These are phyloP conservation scores for Xenopus tropicalis DNA, from an alignment of 2,113 vertebrate species.

Conservation along the genomic window DNA sequence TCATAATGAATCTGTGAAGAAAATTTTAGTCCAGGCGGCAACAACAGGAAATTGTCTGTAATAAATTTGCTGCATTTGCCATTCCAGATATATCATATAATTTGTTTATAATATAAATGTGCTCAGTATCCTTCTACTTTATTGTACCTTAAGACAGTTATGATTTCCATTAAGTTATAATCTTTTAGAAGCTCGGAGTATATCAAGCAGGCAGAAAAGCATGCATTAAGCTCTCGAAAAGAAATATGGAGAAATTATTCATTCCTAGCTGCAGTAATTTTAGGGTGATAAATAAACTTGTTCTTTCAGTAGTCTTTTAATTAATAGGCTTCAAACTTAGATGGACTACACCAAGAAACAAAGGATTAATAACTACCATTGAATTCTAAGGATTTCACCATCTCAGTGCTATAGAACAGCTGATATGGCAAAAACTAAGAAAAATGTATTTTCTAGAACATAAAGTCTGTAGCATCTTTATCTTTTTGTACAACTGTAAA, in stretches of 20 bases:
- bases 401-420: not conserved
- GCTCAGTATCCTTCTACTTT: constrained; percentile 28
- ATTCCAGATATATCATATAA: constrained; percentile 24
- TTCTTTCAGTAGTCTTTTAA: constrained; percentile 38
- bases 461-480: too few species aligned
- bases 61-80: constrained; percentile 9
- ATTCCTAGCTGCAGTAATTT: constrained; percentile 24
- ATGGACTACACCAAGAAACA: constrained; percentile 5
- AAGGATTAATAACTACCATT: constrained; percentile 3
- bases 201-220: constrained; percentile 32
- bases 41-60: constrained; percentile 16
- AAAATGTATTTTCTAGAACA: too few species aligned
- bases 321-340: constrained; percentile 20
- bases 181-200: constrained; percentile 37
- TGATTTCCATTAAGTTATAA: constrained; percentile 39
- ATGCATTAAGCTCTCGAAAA: constrained; percentile 42
- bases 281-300: constrained; percentile 41
- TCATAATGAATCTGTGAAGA: constrained; percentile 5
- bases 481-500: not conserved
- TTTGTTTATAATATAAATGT: constrained; percentile 38
- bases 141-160: constrained; percentile 34
- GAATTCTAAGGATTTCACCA: not conserved
- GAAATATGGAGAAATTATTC: constrained; percentile 42
- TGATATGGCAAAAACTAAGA: not conserved
- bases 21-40: constrained; percentile 13